Base-by-base conservation (phyloP, 2,888 invertebrate genomes). In the Gymnocheta viridis region DNA sequence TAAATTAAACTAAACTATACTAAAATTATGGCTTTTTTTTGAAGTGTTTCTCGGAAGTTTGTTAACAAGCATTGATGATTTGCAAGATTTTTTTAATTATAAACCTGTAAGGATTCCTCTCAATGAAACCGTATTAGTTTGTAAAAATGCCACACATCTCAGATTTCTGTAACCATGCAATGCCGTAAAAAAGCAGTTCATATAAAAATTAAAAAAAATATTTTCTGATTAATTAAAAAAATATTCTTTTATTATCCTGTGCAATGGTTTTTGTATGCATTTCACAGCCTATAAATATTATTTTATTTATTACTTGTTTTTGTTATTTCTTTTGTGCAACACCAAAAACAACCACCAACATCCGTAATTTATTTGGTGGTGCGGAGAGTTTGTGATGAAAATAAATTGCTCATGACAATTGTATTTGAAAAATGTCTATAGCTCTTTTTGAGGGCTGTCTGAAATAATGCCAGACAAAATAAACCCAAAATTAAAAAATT, bases 371-470 rank as follows among this genome's bases (percentile, higher is more conserved):
- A 35, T 49, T 67, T 67, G 19, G 66, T 22, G 35, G 35, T 47
- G 6, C 19, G 19, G 12, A 5, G 4, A 14, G 14, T 49, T 32
- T 49, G 22, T 35, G 22, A 67, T 49, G 32, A 67, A 67, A 14
- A 35, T 66, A 66, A 66, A 67, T 67, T 49, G 49, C 29, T 49
- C 22, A 22, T 49, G 60, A 24, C 32, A 19, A 32, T 47, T 27
- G 27, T 29, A 29, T 29, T 64, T 27, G 27, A 14, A 10, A 54
- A 27, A 27, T 27, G 19, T 47, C 19, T 17, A 6, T 10, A 44
- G n/a, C n/a, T n/a, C n/a, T n/a, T n/a, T n/a, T n/a, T n/a, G n/a
- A n/a, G n/a, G n/a, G n/a, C n/a, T n/a, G n/a, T n/a, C n/a, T n/a
- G n/a, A n/a, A n/a, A n/a, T n/a, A n/a, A n/a, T n/a, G n/a, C n/a